Conservation (phyloP, 2,797 vertebrate species). For the Picus viridis region DNA sequence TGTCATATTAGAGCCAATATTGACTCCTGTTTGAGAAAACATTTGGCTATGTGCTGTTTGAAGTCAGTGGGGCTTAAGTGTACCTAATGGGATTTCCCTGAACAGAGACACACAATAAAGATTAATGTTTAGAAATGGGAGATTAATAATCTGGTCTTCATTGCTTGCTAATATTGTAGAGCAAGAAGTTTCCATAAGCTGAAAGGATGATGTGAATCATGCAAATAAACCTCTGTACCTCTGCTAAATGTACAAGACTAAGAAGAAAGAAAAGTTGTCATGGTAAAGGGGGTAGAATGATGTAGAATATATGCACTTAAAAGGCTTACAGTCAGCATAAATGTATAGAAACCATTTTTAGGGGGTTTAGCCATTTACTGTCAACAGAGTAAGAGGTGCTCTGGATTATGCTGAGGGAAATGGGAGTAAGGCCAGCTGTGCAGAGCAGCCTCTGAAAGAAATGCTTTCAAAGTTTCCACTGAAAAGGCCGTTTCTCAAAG, state of each 20-base stretch:
- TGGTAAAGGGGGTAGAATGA: background rate
- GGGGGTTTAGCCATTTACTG: background rate
- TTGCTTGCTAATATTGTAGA: background rate
- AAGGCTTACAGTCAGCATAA: background rate
- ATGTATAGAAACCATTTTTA: background rate
- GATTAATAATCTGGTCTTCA: background rate
- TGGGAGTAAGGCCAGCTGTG: background rate
- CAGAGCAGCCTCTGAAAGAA: constrained; percentile 8
- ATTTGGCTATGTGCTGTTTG: background rate
- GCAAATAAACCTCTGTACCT: background rate
- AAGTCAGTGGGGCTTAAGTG: background rate
- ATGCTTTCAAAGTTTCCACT: constrained; percentile 24
- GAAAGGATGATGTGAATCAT: background rate
- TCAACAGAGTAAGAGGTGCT: background rate
- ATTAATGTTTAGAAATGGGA: background rate
- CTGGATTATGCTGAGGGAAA: constrained; percentile 7
- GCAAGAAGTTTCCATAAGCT: background rate
- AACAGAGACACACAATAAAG: background rate
- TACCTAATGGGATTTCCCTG: background rate
- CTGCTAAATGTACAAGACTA: background rate
- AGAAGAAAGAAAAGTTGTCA: background rate
- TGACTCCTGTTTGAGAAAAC: background rate
- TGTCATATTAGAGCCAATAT: background rate
- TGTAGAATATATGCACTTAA: background rate
- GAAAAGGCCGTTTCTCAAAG: constrained; percentile 53